Conservation (phyloP, 2,113 vertebrate species). For the Rana temporaria region DNA sequence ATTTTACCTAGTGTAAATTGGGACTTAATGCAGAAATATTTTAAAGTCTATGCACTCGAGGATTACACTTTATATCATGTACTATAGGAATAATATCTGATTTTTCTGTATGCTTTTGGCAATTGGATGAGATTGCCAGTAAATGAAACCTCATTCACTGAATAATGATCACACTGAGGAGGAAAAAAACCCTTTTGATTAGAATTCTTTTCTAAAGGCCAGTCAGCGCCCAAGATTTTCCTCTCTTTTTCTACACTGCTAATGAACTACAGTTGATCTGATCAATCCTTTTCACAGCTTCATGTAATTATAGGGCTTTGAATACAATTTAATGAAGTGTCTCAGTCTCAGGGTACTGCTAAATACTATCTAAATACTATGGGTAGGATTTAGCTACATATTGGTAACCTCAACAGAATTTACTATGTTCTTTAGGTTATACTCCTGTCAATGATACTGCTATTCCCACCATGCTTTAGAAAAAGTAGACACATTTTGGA, state of each 20-base stretch:
- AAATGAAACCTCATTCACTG: slow-evolving; percentile 60
- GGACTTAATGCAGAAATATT: background rate
- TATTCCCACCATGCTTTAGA: background rate
- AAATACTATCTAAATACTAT: slow-evolving; percentile 52
- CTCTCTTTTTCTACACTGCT: slow-evolving; percentile 63
- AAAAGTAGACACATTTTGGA: too few relatives aligned
- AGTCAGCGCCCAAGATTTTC: slow-evolving; percentile 61
- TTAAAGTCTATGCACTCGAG: slow-evolving; percentile 8
- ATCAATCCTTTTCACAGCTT: slow-evolving; percentile 67
- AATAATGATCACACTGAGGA: slow-evolving; percentile 61
- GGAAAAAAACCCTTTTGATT: slow-evolving; percentile 65
- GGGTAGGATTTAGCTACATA: too few relatives aligned
- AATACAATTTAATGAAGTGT: slow-evolving; percentile 65
- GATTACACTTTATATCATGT: slow-evolving; percentile 1
- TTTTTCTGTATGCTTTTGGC: slow-evolving; percentile 56
- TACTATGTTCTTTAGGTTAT: too few relatives aligned
- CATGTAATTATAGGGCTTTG: slow-evolving; percentile 65
- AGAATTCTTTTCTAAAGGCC: slow-evolving; percentile 59
- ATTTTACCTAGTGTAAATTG: background rate
- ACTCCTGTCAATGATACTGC: too few relatives aligned
- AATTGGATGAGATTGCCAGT: slow-evolving; percentile 59
- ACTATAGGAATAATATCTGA: slow-evolving; percentile 58
- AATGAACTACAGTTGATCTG: slow-evolving; percentile 71
- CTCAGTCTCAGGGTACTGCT: slow-evolving; percentile 63
- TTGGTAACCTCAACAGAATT: too few relatives aligned